A percentile compares a stretch with the other conserved stretches of the same genome.
Conservation (phyloP, 2,888 invertebrate genomes). For the Cyrtodaria siliqua region DNA sequence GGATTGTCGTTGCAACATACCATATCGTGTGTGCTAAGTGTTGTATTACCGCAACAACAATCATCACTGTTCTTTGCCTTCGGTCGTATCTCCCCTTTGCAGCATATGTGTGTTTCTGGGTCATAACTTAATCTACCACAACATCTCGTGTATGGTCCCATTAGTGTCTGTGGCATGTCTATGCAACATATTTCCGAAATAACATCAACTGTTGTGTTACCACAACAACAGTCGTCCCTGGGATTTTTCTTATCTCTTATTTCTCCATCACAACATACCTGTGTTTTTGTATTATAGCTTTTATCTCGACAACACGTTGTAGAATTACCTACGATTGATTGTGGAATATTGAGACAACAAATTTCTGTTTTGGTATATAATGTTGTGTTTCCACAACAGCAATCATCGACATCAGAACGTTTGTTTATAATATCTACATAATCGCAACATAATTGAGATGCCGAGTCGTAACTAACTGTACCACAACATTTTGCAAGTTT, state of each 20-base stretch:
- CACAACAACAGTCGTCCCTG: constrained; percentile 50
- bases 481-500: constrained; percentile 37
- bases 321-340: constrained; percentile 17
- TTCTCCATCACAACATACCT: constrained; percentile 45
- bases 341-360: constrained; percentile 35
- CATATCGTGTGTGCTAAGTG: constrained; percentile 26
- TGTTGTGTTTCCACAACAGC: constrained; percentile 38
- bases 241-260: constrained; percentile 35
- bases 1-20: constrained; percentile 51
- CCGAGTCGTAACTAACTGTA: constrained; percentile 34
- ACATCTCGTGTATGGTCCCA: constrained; percentile 36
- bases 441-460: constrained; percentile 31
- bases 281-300: constrained; percentile 40
- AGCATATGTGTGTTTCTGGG: constrained; percentile 44
- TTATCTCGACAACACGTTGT: constrained; percentile 45
- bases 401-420: constrained; percentile 34
- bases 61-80: constrained; percentile 37
- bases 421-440: constrained; percentile 22
- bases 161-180: constrained; percentile 41
- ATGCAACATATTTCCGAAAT: constrained; percentile 43
- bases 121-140: constrained; percentile 52
- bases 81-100: constrained; percentile 39
- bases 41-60: constrained; percentile 53
- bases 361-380: constrained; percentile 33
- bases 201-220: constrained; percentile 40